These are phyloP conservation scores for Lampris megalopsis DNA, from an alignment of 2,113 vertebrate genomes.

Conservation along the genomic window DNA sequence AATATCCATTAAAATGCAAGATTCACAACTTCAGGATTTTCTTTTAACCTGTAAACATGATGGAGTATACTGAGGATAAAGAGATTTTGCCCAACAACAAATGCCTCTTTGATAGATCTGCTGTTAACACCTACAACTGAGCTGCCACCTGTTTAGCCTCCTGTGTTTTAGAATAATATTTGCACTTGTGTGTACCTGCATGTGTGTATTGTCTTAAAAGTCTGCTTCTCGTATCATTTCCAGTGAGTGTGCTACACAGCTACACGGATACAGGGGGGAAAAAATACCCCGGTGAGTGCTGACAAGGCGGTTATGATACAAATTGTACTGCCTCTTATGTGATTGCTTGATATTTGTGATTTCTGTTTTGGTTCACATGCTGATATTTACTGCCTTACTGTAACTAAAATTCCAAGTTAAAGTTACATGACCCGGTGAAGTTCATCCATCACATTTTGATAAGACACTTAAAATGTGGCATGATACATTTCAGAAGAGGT, in stretches of 20 bases:
- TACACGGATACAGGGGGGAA: not conserved
- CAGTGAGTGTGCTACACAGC: constrained; percentile 8
- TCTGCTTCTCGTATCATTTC: not conserved
- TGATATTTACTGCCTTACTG: too few species aligned
- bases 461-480: too few species aligned
- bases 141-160: not conserved
- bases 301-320: too few species aligned
- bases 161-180: not conserved
- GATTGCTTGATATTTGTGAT: too few species aligned
- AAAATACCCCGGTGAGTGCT: too few species aligned
- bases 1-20: not conserved
- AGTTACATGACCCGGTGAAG: too few species aligned
- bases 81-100: constrained; percentile 2
- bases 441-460: too few species aligned
- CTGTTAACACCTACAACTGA: not conserved
- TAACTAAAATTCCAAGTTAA: too few species aligned
- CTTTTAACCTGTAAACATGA: not conserved
- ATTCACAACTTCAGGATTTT: not conserved
- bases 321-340: too few species aligned
- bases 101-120: not conserved
- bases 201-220: constrained; percentile 4
- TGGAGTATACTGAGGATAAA: constrained; percentile 1
- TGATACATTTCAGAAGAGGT: too few species aligned
- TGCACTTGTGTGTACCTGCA: not conserved
- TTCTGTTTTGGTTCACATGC: too few species aligned